phyloP scores from a whole-genome alignment of 2,888 invertebrate species.

The Agrenia bidenticulata region DNA sequence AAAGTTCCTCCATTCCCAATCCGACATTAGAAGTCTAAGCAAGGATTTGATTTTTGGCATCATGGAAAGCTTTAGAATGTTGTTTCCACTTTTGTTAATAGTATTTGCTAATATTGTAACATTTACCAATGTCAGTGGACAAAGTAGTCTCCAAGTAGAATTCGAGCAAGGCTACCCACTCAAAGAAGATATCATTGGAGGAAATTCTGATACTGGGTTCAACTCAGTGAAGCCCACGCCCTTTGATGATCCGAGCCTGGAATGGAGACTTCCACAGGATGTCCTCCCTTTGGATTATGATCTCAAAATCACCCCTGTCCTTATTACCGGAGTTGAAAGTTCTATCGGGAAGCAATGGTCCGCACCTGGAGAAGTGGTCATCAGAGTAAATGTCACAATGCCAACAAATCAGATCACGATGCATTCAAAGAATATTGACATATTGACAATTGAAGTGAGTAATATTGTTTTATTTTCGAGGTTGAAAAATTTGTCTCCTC shows the following conservation, averaged over 20 bases:
- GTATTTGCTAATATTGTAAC: too few relatives aligned
- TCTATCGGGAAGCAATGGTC: slow-evolving; percentile 27
- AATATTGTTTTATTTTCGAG: too few relatives aligned
- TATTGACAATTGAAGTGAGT: not conserved
- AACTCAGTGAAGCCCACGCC: not conserved
- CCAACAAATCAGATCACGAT: slow-evolving; percentile 25
- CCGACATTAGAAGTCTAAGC: too few relatives aligned
- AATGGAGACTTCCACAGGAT: slow-evolving; percentile 31
- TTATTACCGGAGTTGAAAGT: slow-evolving; percentile 25
- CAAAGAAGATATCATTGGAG: not conserved
- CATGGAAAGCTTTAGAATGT: too few relatives aligned
- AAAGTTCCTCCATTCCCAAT: too few relatives aligned
- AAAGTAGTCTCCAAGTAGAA: slow-evolving; percentile 27
- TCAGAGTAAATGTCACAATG: slow-evolving; percentile 21
- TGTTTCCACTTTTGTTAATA: too few relatives aligned
- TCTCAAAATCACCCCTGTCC: slow-evolving; percentile 30
- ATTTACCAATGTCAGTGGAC: not conserved
- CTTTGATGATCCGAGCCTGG: slow-evolving; percentile 22
- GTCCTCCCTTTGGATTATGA: slow-evolving; percentile 30
- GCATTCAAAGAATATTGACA: slow-evolving; percentile 19
- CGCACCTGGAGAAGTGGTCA: slow-evolving; percentile 28
- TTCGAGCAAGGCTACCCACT: slow-evolving; percentile 9
- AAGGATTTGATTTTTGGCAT: too few relatives aligned
- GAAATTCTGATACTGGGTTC: too few relatives aligned
- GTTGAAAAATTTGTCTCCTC: too few relatives aligned